Conservation (phyloP, 1,140 invertebrate genomes). For the Calycopis cecrops region DNA sequence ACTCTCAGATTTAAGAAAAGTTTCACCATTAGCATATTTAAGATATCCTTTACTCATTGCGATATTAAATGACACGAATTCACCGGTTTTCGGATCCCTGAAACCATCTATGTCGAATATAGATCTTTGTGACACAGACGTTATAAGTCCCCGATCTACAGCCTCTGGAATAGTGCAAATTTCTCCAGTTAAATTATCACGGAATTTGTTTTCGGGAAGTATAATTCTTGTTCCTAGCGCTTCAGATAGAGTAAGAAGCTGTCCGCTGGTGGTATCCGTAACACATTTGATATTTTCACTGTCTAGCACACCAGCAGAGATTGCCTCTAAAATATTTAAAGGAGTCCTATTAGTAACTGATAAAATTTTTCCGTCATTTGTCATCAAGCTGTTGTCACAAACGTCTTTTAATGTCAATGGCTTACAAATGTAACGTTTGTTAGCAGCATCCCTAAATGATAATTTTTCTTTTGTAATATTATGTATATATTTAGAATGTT, state of each 20-base stretch:
- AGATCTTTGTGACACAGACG: slow-evolving; percentile 89
- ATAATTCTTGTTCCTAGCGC: slow-evolving; percentile 88
- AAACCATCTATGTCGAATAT: slow-evolving; percentile 95
- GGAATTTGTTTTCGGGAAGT: slow-evolving; percentile 82
- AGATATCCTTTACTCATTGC: slow-evolving; percentile 88
- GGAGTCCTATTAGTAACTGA: slow-evolving; percentile 86
- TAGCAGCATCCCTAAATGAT: slow-evolving; percentile 86
- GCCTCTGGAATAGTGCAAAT: slow-evolving; percentile 86
- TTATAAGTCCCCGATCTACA: slow-evolving; percentile 90
- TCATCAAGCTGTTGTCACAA: slow-evolving; percentile 86
- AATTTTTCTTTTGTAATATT: slow-evolving; percentile 83
- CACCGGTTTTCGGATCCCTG: slow-evolving; percentile 86
- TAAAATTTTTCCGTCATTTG: slow-evolving; percentile 84
- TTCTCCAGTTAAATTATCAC: slow-evolving; percentile 83
- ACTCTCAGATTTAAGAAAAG: slow-evolving; percentile 85
- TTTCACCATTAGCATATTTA: slow-evolving; percentile 82
- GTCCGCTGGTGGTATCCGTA: slow-evolving; percentile 84
- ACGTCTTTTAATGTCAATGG: slow-evolving; percentile 94
- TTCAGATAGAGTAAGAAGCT: slow-evolving; percentile 89
- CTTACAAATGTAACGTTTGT: slow-evolving; percentile 87
- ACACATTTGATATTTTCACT: slow-evolving; percentile 88
- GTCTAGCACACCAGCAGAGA: slow-evolving; percentile 90
- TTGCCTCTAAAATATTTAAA: slow-evolving; percentile 88
- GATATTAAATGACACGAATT: slow-evolving; percentile 90
- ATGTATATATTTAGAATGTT: slow-evolving; percentile 87